phyloP scores from a whole-genome alignment of 2,888 invertebrate genomes.

The Bruchidius siliquastri region DNA sequence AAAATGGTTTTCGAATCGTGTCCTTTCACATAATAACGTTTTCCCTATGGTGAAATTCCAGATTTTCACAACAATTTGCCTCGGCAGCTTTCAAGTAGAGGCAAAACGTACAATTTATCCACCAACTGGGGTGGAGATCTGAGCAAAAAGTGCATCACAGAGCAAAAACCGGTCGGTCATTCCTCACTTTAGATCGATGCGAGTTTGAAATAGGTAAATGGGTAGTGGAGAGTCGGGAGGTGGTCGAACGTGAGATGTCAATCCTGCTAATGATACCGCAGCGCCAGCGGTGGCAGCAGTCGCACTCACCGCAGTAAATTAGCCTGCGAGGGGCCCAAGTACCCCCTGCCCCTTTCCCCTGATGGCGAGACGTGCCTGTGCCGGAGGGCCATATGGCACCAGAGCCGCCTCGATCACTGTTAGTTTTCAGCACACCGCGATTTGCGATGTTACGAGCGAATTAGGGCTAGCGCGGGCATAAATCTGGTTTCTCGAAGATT shows the following conservation, averaged over 20 bases:
- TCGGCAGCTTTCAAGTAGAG: too few relatives aligned
- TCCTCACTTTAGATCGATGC: not conserved
- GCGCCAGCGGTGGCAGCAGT: constrained; percentile 31
- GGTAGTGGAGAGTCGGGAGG: constrained; percentile 33
- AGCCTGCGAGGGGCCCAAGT: constrained; percentile 31
- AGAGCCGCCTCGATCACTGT: not conserved
- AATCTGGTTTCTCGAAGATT: too few relatives aligned
- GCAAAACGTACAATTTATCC: too few relatives aligned
- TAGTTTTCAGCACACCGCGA: not conserved
- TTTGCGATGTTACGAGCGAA: constrained; percentile 10
- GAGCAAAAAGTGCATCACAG: not conserved
- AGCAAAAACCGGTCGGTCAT: constrained; percentile 1
- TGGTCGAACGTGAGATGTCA: constrained; percentile 51
- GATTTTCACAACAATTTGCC: too few relatives aligned
- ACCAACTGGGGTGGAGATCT: too few relatives aligned
- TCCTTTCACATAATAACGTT: too few relatives aligned
- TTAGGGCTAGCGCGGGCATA: too few relatives aligned
- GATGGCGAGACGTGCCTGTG: not conserved
- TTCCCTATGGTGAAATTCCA: too few relatives aligned
- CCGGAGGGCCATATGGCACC: not conserved
- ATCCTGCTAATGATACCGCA: constrained; percentile 51
- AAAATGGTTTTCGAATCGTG: too few relatives aligned
- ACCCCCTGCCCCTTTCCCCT: not conserved
- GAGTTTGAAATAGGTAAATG: constrained; percentile 36
- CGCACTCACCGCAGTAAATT: constrained; percentile 43